Evolutionary conservation across 2,888 invertebrate genomes (phyloP).

Genomic region (Trachelus troglodyta): DNA sequence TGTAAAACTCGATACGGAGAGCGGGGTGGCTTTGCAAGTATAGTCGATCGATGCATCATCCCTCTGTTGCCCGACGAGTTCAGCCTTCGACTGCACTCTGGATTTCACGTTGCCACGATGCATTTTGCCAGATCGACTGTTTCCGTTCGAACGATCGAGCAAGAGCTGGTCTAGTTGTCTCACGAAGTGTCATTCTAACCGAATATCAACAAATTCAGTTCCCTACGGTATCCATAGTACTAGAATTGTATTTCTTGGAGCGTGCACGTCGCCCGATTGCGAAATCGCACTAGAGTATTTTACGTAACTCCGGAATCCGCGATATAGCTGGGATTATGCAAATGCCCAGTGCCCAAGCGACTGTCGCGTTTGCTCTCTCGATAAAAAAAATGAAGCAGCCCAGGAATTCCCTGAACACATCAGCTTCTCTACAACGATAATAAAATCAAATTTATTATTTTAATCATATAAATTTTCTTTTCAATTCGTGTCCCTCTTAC

Average conservation of each 20-base stretch:
- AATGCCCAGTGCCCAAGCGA: neutral
- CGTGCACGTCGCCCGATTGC: neutral
- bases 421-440: neutral
- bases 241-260: neutral
- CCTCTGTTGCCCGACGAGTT: neutral
- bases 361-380: neutral
- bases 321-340: neutral
- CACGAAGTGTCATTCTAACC: constrained; percentile 45
- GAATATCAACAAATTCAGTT: constrained; percentile 46
- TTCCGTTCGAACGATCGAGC: neutral
- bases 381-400: neutral
- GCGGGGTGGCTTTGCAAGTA: neutral
- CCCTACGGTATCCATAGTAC: neutral
- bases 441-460: neutral
- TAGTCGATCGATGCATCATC: neutral
- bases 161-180: constrained; percentile 33
- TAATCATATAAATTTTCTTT: neutral
- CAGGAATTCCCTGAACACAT: neutral
- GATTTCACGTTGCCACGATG: neutral
- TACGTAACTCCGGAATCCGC: neutral
- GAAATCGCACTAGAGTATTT: neutral
- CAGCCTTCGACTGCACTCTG: neutral
- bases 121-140: neutral
- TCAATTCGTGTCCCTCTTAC: neutral
- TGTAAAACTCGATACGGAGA: neutral